phyloP scores from a whole-genome alignment of 2,113 vertebrate species.

The Peromyscus polionotus region DNA sequence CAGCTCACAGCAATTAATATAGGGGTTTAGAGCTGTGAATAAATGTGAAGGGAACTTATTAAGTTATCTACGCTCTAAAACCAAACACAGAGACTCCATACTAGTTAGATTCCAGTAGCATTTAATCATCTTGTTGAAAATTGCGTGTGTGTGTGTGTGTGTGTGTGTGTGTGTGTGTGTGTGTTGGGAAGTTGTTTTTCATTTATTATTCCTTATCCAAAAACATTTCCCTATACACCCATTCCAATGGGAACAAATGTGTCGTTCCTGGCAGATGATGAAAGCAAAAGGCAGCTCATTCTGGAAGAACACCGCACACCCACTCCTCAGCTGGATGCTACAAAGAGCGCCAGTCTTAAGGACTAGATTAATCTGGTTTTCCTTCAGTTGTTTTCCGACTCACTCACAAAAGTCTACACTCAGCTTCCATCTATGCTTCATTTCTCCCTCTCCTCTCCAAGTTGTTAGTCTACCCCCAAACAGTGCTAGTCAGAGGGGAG shows the following conservation, averaged over 20 bases:
- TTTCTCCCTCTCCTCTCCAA: neutral
- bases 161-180: neutral
- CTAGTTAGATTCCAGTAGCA: neutral
- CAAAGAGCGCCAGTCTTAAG: neutral
- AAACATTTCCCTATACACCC: neutral
- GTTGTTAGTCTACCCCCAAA: neutral
- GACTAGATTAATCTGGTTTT: neutral
- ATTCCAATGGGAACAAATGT: neutral
- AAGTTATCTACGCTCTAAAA: conserved; percentile 19
- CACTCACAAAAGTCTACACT: neutral
- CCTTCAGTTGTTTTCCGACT: neutral
- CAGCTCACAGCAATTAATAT: neutral
- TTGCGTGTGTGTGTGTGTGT: neutral
- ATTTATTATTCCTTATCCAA: neutral
- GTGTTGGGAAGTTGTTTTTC: neutral
- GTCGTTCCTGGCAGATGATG: neutral
- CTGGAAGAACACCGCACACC: neutral
- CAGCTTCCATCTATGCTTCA: neutral
- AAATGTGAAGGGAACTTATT: neutral
- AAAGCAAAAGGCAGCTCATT: neutral
- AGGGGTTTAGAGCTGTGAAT: neutral
- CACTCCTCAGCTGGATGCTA: neutral
- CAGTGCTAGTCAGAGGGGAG: neutral
- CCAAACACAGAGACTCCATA: neutral
- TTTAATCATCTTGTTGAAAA: neutral